Base-by-base conservation (phyloP, 2,113 vertebrate species). In the Vulpes vulpes region DNA sequence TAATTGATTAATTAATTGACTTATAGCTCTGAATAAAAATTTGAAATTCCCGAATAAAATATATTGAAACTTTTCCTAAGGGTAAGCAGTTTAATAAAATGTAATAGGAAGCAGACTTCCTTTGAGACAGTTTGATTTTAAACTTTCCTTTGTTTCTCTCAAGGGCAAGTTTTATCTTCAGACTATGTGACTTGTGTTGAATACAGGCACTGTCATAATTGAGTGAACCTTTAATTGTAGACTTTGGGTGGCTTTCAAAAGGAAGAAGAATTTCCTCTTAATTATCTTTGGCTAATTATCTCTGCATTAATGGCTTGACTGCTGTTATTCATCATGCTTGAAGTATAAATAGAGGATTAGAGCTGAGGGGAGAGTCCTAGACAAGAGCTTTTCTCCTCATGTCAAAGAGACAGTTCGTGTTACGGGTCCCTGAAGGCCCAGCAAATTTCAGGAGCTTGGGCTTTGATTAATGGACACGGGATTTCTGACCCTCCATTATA, bases 271-370 rank as follows among this genome's bases (percentile, higher is more conserved):
- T 94, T 83, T 95, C 38, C 83, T 23, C 69, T 94, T 96, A 96
- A 97, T 97, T 95, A 96, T 92, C 90, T 95, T 88, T 94, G 78
- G 83, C 80, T 98, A 97, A 98, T 98, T 97, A 95, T 97, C 51
- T 97, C 88, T 95, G 65, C 88, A 91, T 74, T 94, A 96, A 94
- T 96, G 88, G 16, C 76, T 35, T 95, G 69, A 78, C 67, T 96
- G 91, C 30, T 67, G 67, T 92, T 95, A 97, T 98, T 95, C 91
- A 97, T 96, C 60, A 79, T 83, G 81, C 27, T 59, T 53, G 38
- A 93, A 93, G 49, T 69, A 92, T 82, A 97, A 95, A 71, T 69
- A 88, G 93, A 97, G 11, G 9, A 1, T 79, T 90, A 90, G 38
- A 43, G 62, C 35, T 65, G 15, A 88, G 43, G 91, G 81, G 84